Evolutionary conservation across 1,140 invertebrate species (phyloP).

Genomic region (Drosophila sucinea): DNA sequence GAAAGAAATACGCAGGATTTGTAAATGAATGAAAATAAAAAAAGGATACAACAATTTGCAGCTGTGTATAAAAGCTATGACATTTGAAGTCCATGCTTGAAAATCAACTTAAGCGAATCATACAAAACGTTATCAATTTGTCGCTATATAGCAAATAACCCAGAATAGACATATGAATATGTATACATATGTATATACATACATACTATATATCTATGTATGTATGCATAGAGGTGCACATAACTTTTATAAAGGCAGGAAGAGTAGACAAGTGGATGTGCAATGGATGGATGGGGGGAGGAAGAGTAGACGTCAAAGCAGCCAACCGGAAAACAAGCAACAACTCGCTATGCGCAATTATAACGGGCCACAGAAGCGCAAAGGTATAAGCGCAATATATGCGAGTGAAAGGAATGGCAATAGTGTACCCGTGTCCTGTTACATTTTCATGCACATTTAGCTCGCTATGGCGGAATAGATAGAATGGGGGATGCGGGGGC

Average conservation of each 20-base stretch:
- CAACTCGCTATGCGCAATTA: conserved; percentile 63
- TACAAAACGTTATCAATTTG: conserved; percentile 81
- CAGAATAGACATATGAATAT: conserved; percentile 35
- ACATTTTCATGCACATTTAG: conserved; percentile 82
- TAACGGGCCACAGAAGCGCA: conserved; percentile 53
- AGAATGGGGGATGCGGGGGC: neutral
- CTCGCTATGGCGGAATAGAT: conserved; percentile 39
- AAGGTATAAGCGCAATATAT: conserved; percentile 34
- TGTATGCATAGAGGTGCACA: conserved; percentile 13
- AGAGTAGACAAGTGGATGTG: neutral
- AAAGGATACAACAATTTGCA: conserved; percentile 12
- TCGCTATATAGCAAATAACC: conserved; percentile 73
- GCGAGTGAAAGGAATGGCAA: conserved; percentile 37
- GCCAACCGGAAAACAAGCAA: conserved; percentile 83
- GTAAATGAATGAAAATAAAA: conserved; percentile 1
- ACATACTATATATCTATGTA: neutral
- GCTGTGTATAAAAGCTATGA: conserved; percentile 17
- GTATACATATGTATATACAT: neutral
- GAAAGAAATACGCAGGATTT: neutral
- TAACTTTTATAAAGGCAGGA: conserved; percentile 5
- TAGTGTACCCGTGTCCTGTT: conserved; percentile 55
- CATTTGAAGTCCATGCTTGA: conserved; percentile 63
- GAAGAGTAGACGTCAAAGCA: conserved; percentile 46
- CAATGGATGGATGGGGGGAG: neutral
- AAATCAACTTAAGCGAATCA: conserved; percentile 79